Evolutionary conservation across 2,888 invertebrate species (phyloP).

Genomic region (Apotomis betuletana): DNA sequence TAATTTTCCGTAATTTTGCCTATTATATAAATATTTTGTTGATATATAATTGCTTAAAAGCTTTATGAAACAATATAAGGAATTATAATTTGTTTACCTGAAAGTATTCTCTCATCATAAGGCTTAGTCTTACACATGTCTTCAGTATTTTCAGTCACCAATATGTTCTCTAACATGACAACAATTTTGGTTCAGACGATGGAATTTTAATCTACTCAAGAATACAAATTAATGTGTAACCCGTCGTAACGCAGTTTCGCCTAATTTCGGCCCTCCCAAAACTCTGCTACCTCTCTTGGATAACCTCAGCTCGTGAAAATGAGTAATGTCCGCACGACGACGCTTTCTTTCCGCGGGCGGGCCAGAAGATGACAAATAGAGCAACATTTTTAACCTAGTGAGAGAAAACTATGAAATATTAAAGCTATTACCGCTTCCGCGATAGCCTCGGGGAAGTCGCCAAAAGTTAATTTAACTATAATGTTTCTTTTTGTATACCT

Average conservation of each 20-base stretch:
- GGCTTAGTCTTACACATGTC: too few species aligned
- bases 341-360: slow-evolving; percentile 30
- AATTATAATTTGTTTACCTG: too few species aligned
- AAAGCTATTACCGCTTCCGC: slow-evolving; percentile 33
- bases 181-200: too few species aligned
- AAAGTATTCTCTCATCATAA: too few species aligned
- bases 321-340: slow-evolving; percentile 10
- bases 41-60: too few species aligned
- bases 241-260: not conserved
- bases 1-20: too few species aligned
- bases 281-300: not conserved
- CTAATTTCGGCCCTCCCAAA: not conserved
- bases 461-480: not conserved
- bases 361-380: slow-evolving; percentile 32
- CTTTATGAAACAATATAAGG: too few species aligned
- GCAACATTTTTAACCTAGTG: slow-evolving; percentile 35
- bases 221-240: not conserved
- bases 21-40: too few species aligned
- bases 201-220: not conserved
- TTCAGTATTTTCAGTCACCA: too few species aligned
- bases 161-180: too few species aligned
- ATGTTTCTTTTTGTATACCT: not conserved
- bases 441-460: slow-evolving; percentile 4
- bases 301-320: slow-evolving; percentile 29
- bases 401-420: slow-evolving; percentile 39